Evolutionary conservation across 2,797 vertebrate species (phyloP).

Genomic region (Furcifer pardalis): DNA sequence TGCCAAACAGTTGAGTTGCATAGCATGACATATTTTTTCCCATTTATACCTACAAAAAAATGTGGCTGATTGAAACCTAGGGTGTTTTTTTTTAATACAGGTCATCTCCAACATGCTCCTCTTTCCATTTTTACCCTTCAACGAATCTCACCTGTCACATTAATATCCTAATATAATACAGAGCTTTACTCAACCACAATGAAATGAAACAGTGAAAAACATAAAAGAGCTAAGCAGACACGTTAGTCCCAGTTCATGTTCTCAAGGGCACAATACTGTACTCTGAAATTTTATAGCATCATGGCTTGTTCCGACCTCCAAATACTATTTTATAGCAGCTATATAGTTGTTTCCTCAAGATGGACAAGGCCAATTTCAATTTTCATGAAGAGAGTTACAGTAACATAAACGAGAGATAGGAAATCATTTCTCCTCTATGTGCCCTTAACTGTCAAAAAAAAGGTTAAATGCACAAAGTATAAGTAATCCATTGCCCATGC

Average conservation of each 20-base stretch:
- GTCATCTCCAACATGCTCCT: slow-evolving; percentile 18
- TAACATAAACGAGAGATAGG: slow-evolving; percentile 13
- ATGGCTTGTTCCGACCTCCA: slow-evolving; percentile 16
- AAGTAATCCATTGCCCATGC: background rate
- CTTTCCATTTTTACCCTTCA: slow-evolving; percentile 48
- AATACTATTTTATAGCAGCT: slow-evolving; percentile 19
- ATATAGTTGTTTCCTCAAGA: slow-evolving; percentile 4
- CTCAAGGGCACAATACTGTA: slow-evolving; percentile 38
- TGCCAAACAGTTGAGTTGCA: slow-evolving; percentile 1
- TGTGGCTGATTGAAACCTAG: background rate
- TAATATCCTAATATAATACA: slow-evolving; percentile 31
- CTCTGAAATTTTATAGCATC: slow-evolving; percentile 37
- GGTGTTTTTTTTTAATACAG: slow-evolving; percentile 27
- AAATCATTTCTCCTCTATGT: slow-evolving; percentile 7
- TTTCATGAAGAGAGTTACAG: background rate
- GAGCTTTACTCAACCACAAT: slow-evolving; percentile 46
- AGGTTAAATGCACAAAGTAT: background rate
- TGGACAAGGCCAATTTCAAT: background rate
- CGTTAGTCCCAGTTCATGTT: background rate
- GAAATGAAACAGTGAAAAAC: slow-evolving; percentile 43
- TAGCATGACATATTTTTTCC: slow-evolving; percentile 8
- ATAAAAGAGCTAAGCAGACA: slow-evolving; percentile 28
- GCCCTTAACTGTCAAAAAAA: background rate
- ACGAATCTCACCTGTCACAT: slow-evolving; percentile 40
- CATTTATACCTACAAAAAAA: slow-evolving; percentile 34